Percentiles rank a stretch among this genome's conserved stretches.
Conservation (phyloP, 2,113 vertebrate genomes). For the Tapirus terrestris region DNA sequence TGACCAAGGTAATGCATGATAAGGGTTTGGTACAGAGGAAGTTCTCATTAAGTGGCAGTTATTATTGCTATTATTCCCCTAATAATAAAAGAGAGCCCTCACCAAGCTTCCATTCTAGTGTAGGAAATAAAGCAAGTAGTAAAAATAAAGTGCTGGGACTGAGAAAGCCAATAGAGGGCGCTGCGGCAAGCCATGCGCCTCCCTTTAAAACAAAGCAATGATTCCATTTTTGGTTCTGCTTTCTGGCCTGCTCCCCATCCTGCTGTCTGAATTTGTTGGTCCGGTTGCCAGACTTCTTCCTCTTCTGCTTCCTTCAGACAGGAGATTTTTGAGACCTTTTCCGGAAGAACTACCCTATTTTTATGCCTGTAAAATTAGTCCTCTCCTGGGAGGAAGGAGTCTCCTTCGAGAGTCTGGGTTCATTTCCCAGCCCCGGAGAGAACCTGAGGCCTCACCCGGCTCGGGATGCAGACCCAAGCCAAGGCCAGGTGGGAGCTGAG, state of each 20-base stretch:
- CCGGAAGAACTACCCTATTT: neutral
- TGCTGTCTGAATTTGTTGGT: neutral
- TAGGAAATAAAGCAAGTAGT: neutral
- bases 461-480: neutral
- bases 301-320: neutral
- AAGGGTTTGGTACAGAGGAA: neutral
- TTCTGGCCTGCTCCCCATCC: neutral
- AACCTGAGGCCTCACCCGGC: neutral
- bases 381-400: neutral
- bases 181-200: neutral
- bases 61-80: neutral
- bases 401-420: neutral
- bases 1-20: neutral
- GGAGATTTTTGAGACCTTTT: neutral
- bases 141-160: neutral
- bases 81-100: neutral
- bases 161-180: neutral
- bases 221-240: neutral
- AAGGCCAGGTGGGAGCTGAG: neutral
- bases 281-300: neutral
- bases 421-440: neutral
- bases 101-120: neutral
- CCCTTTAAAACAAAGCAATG: neutral
- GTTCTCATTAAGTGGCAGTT: neutral
- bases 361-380: neutral